phyloP scores from a whole-genome alignment of 1,140 invertebrate species.

The Papilio xuthus region DNA sequence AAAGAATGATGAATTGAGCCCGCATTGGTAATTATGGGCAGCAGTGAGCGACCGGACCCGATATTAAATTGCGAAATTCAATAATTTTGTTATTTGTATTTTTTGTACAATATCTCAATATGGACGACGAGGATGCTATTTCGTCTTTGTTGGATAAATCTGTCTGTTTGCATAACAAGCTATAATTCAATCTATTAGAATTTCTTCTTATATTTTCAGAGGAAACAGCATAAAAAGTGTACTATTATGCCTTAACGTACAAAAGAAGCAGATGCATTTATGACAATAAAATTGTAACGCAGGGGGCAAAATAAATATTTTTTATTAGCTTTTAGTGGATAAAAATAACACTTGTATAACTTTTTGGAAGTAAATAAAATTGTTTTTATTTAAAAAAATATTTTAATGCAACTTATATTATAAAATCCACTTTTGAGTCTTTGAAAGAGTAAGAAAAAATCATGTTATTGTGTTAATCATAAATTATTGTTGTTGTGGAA shows the following conservation, averaged over 20 bases:
- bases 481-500: slow-evolving; percentile 71
- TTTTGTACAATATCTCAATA: slow-evolving; percentile 29
- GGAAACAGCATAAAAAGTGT: not conserved
- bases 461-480: slow-evolving; percentile 20
- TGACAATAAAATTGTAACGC: too few relatives aligned
- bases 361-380: too few relatives aligned
- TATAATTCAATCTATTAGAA: not conserved
- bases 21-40: slow-evolving; percentile 77
- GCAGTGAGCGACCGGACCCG: slow-evolving; percentile 51
- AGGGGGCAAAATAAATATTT: not conserved
- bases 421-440: not conserved
- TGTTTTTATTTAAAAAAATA: not conserved
- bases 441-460: not conserved
- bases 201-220: not conserved
- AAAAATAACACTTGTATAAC: too few relatives aligned
- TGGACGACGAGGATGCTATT: slow-evolving; percentile 3
- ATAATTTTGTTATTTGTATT: slow-evolving; percentile 56
- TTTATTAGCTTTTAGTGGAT: too few relatives aligned
- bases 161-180: not conserved
- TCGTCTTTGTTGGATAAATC: slow-evolving; percentile 4
- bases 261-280: not conserved
- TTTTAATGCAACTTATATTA: not conserved
- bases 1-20: slow-evolving; percentile 80
- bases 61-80: slow-evolving; percentile 63
- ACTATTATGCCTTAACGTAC: not conserved